Conservation (phyloP, 2,113 vertebrate species). For the Malurus alboscapulatus region DNA sequence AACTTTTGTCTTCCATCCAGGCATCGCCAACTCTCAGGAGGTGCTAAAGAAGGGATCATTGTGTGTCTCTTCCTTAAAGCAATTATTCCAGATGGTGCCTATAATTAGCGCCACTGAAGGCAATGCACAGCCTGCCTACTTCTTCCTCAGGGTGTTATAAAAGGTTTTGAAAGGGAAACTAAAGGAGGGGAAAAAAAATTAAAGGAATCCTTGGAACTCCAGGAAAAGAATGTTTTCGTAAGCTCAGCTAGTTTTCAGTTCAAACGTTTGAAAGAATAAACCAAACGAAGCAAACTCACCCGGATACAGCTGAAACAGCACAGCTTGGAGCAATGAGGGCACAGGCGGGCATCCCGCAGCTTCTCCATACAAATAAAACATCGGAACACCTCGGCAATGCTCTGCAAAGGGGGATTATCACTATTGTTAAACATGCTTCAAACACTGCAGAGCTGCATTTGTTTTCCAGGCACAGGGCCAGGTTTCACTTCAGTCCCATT, state of each 20-base stretch:
- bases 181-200: background rate
- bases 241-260: background rate
- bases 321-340: slow-evolving; percentile 97
- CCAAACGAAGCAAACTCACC: slow-evolving; percentile 73
- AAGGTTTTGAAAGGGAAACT: slow-evolving; percentile 1
- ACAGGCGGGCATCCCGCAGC: slow-evolving; percentile 92
- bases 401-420: slow-evolving; percentile 72
- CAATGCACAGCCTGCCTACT: background rate
- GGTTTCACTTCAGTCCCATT: background rate
- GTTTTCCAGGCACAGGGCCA: background rate
- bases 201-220: background rate
- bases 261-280: background rate
- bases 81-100: slow-evolving; percentile 2
- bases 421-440: background rate
- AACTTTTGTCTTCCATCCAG: background rate
- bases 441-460: background rate
- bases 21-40: background rate
- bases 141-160: background rate
- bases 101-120: background rate
- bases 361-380: slow-evolving; percentile 99
- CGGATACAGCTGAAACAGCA: slow-evolving; percentile 99
- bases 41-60: background rate
- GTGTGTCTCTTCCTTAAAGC: background rate
- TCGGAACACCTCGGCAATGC: slow-evolving; percentile 97
- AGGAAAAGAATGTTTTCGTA: background rate